phyloP scores from a whole-genome alignment of 2,113 vertebrate species.

The Zosterops lateralis region DNA sequence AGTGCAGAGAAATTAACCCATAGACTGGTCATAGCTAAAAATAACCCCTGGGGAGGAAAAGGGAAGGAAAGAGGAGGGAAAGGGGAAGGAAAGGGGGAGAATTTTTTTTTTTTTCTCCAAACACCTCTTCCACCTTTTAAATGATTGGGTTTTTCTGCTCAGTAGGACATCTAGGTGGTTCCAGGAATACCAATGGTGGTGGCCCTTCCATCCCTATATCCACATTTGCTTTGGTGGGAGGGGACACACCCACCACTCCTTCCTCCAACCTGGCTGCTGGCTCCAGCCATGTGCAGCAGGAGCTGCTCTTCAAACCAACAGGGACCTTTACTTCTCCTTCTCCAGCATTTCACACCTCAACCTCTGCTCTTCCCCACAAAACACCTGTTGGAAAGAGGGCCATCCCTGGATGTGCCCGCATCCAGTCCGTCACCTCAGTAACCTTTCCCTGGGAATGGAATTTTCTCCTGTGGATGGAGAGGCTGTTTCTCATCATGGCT shows the following conservation, averaged over 20 bases:
- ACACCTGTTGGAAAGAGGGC: neutral
- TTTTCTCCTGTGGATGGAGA: neutral
- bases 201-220: neutral
- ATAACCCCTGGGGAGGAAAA: neutral
- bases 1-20: neutral
- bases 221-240: neutral
- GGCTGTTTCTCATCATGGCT: neutral
- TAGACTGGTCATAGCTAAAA: neutral
- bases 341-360: neutral
- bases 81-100: neutral
- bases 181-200: neutral
- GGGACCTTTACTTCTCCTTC: neutral
- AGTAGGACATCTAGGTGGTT: neutral
- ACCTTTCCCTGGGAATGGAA: too few species aligned
- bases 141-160: accelerated
- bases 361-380: neutral
- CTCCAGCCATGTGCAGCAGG: accelerated
- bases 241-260: neutral
- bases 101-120: neutral
- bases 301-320: neutral
- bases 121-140: neutral
- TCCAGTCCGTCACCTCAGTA: neutral
- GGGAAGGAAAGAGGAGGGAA: neutral
- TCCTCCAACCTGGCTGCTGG: neutral
- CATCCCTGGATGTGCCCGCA: neutral